phyloP scores from a whole-genome alignment of 2,888 invertebrate genomes.

The Troides aeacus region DNA sequence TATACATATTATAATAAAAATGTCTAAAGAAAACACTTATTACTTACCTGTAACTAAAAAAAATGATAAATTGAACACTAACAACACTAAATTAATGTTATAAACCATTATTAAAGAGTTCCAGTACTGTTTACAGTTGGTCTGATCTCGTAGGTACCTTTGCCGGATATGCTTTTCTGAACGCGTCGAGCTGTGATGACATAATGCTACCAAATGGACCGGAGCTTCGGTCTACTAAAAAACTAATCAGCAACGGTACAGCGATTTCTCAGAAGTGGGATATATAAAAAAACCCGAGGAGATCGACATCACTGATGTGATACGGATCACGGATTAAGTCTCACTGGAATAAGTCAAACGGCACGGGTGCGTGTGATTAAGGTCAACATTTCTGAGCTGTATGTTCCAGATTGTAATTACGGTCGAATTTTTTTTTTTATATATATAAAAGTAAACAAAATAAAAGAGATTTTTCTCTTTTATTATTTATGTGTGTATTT shows the following conservation, averaged over 20 bases:
- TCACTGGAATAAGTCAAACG: constrained; percentile 8
- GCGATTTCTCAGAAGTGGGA: constrained; percentile 19
- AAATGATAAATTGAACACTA: constrained; percentile 8
- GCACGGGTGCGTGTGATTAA: too few species aligned
- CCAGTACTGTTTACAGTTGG: not conserved
- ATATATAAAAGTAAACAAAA: too few species aligned
- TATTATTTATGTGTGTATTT: too few species aligned
- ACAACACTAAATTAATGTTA: constrained; percentile 1
- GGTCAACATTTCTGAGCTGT: too few species aligned
- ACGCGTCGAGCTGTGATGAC: constrained; percentile 22
- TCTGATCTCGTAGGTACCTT: constrained; percentile 6
- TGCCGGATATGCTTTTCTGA: constrained; percentile 15
- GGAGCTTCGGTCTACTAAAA: constrained; percentile 22
- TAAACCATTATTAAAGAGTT: constrained; percentile 10
- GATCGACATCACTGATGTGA: constrained; percentile 12
- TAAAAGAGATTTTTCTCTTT: too few species aligned
- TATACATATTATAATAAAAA: too few species aligned
- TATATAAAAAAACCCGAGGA: constrained; percentile 15
- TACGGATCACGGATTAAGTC: constrained; percentile 22
- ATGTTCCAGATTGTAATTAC: too few species aligned
- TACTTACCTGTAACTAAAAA: constrained; percentile 17
- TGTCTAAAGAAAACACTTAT: not conserved
- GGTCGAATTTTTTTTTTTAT: too few species aligned
- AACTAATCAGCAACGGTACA: constrained; percentile 16
- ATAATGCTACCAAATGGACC: constrained; percentile 17